A percentile compares a stretch with the other conserved stretches of the same genome.
Evolutionary conservation across 2,113 vertebrate species (phyloP).

Genomic region (Tachycineta bicolor): DNA sequence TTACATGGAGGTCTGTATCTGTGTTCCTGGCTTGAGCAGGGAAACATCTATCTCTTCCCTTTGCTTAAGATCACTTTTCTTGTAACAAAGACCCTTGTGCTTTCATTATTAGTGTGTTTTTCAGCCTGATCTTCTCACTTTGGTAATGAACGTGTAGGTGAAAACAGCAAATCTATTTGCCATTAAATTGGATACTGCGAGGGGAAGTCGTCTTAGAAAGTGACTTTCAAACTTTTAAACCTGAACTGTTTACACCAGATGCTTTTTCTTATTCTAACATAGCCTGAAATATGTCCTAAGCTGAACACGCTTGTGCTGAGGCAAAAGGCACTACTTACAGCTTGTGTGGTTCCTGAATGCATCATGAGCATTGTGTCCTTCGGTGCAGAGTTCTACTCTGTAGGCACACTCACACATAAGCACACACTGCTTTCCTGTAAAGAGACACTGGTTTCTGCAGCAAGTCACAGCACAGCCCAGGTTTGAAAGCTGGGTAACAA

Average conservation of each 20-base stretch:
- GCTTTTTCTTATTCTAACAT: not conserved
- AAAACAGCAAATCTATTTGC: not conserved
- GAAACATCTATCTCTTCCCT: not conserved
- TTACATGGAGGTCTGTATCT: not conserved
- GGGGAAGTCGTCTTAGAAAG: not conserved
- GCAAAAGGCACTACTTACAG: not conserved
- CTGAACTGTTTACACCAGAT: not conserved
- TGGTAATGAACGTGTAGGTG: not conserved
- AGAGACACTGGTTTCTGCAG: not conserved
- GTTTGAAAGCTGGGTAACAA: not conserved
- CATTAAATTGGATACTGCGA: not conserved
- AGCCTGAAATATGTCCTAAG: not conserved
- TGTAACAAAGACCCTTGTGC: not conserved
- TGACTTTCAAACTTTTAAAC: not conserved
- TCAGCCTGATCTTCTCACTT: not conserved
- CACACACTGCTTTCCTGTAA: not conserved
- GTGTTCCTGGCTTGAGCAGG: not conserved
- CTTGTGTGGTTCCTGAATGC: not conserved
- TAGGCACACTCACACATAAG: accelerated
- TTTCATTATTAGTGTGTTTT: not conserved
- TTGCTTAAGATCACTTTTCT: not conserved
- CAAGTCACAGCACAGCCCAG: not conserved
- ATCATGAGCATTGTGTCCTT: accelerated
- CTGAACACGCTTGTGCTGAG: not conserved
- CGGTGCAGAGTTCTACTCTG: not conserved